A percentile compares a stretch with the other conserved stretches of the same genome.
phyloP scores from a whole-genome alignment of 2,888 invertebrate species.

The Pteria penguin region DNA sequence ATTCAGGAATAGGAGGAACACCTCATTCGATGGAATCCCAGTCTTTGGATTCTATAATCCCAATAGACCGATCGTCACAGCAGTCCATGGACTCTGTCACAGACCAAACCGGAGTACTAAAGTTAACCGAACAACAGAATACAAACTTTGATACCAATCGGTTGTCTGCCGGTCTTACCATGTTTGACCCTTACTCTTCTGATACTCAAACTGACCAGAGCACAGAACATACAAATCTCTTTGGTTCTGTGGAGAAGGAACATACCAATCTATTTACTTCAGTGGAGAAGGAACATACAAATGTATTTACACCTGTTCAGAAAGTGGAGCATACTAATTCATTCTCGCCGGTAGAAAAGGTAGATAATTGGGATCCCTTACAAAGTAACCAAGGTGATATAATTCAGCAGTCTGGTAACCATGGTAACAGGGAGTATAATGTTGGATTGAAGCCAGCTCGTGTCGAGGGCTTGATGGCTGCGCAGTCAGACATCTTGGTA shows the following conservation, averaged over 20 bases:
- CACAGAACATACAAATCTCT: neutral
- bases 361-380: neutral
- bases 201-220: neutral
- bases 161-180: slow-evolving; percentile 69
- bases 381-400: neutral
- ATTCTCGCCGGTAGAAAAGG: too few relatives aligned
- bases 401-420: neutral
- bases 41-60: slow-evolving; percentile 8
- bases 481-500: neutral
- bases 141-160: slow-evolving; percentile 70
- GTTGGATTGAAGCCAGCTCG: neutral
- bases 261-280: neutral
- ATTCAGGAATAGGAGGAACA: slow-evolving; percentile 46
- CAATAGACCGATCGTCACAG: slow-evolving; percentile 24
- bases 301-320: neutral
- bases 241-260: too few relatives aligned
- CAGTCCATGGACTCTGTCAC: slow-evolving; percentile 44
- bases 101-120: slow-evolving; percentile 55
- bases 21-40: slow-evolving; percentile 28
- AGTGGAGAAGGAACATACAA: neutral
- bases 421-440: neutral
- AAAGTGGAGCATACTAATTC: slow-evolving; percentile 1
- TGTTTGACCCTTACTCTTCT: slow-evolving; percentile 67
- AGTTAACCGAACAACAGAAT: slow-evolving; percentile 74
- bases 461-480: neutral